These are phyloP conservation scores for Rhinoptilus africanus DNA, from an alignment of 2,113 vertebrate species.

Conservation along the genomic window DNA sequence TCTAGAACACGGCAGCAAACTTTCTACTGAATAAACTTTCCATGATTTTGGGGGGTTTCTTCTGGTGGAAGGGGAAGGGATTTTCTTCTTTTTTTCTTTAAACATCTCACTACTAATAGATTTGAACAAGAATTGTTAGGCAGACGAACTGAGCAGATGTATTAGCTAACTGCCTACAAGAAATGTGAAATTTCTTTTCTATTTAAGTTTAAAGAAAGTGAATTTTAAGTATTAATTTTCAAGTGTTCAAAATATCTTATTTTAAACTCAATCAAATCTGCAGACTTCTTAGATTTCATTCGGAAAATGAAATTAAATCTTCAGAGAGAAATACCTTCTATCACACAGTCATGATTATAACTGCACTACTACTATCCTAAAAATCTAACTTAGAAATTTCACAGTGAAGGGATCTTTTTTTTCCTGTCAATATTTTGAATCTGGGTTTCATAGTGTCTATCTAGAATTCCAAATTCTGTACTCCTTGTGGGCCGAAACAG, in stretches of 20 bases:
- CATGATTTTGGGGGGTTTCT: not conserved
- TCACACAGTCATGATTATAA: not conserved
- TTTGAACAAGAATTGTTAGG: not conserved
- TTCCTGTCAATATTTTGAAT: not conserved
- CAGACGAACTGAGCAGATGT: not conserved
- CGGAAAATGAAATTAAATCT: not conserved
- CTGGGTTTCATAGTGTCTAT: not conserved
- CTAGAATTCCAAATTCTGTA: not conserved
- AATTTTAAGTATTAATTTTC: not conserved
- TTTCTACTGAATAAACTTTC: not conserved
- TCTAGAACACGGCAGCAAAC: not conserved
- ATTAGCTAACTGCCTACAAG: not conserved
- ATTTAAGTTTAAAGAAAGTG: not conserved
- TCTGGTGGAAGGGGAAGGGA: fast-evolving
- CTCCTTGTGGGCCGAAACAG: not conserved
- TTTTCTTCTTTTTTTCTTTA: not conserved
- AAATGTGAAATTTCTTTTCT: not conserved
- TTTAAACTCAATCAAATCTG: not conserved
- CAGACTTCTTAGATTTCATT: not conserved
- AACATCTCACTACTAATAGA: not conserved
- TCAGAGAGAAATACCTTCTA: not conserved
- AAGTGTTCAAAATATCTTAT: not conserved
- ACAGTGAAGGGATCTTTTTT: not conserved
- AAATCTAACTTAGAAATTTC: not conserved
- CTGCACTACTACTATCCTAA: not conserved